Base-by-base conservation (phyloP, 2,797 vertebrate species). In the Parauchenoglanis ngamensis region DNA sequence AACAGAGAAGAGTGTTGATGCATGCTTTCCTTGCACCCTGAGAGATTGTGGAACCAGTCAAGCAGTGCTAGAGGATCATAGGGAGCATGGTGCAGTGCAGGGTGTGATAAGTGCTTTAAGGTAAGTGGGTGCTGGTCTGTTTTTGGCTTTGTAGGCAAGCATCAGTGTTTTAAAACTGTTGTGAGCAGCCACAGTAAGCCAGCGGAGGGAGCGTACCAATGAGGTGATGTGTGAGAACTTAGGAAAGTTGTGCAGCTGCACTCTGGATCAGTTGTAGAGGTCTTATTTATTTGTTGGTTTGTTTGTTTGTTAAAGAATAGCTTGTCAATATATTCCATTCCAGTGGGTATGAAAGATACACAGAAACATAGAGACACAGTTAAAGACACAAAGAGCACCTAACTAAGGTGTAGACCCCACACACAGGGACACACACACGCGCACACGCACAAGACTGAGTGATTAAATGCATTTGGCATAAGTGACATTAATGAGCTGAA, bases 401-500 rank as follows among this genome's bases (percentile, higher is more conserved):
- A 76, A 52, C 73, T 13, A 52, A 76, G 73, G 73, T 76, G 73
- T 52, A 63, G 28, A 81, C 56, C 12, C 12, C 11, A 46, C 31
- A 67, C 80, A 78, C 72, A 57, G 80, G 57, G 31, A 61, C 78
- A 63, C 54, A 40, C 80, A 82, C 68, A 83, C 25, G 67, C 70
- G 75, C 49, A 52, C 78, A 63, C 63, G 35, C n/a, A 52, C 19
- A 49, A 2, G n/a, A 21, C 35, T 76, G 44, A 44, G 75, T 84
- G 75, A 84, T 84, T 84, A 83, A 84, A 44, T 35, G 63, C 83
- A 70, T 76, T 84, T 44, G 72, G 63, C 68, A 67, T 84, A 67
- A 75, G 63, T 87, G 87, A 87, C 87, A 77, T 84, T 87, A 87
- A 87, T 87, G 82, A 84, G 87, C 83, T 84, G 73, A 78, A 44